Evolutionary conservation across 2,888 invertebrate species (phyloP), one percentile per base, ranked within the genome.

Genomic region (Maniola hyperantus): DNA sequence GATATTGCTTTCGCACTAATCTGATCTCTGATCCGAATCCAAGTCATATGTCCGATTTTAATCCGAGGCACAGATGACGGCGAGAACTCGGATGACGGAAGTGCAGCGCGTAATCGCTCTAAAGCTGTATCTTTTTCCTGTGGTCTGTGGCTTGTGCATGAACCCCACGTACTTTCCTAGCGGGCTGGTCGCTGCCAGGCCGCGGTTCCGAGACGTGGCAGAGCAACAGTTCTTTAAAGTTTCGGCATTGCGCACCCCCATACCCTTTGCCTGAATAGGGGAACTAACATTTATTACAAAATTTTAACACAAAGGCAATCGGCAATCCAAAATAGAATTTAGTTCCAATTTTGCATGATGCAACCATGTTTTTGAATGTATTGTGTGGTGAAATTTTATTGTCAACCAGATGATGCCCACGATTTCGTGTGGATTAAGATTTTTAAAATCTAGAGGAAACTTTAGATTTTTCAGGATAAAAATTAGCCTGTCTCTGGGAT

Each of bases 181-280:
- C 88, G 85, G 83, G 67, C 84, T 82, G 84, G 79, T 82, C 66
- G 55, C 72, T 79, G 79, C 78, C 82, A 83, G 74, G 46, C 80
- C 83, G 91, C 88, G 83, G 83, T 91, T 92, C 91, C 91, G 91
- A 89, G 78, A 82, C 84, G 91, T 91, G 92, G 91, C 73, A 91
- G 77, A 91, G 71, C 64, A 85, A 79, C 75, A 83, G 90, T 87
- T 89, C 82, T 82, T 78, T 88, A 26, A n/a, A 26, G 82, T 89
- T 88, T 85, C 75, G 90, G 89, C 88, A 83, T 80, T 64, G 86
- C 71, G 74, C 68, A 74, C 53, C 58, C 58, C 54, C 71, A 70
- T 78, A 78, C 64, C 70, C 86, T 72, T 81, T 87, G 89, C 87
- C 87, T 82, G 83, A 88, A 89, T 87, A 88, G 79, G 77, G 74